Evolutionary conservation across 2,797 vertebrate genomes (phyloP).

Genomic region (Melanogrammus aeglefinus): DNA sequence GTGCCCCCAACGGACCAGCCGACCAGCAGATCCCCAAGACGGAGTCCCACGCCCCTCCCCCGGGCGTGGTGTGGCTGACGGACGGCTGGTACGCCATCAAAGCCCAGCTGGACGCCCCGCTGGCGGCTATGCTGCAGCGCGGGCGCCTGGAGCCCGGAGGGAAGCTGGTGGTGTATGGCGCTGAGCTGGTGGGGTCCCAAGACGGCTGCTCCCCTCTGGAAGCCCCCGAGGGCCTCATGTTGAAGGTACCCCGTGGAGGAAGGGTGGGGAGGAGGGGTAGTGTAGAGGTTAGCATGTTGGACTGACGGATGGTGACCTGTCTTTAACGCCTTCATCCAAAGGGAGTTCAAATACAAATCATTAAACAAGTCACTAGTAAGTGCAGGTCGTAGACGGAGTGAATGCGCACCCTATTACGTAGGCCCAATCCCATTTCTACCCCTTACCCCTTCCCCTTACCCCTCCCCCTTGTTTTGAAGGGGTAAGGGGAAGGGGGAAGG

Average conservation of each 20-base stretch:
- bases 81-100: slow-evolving; percentile 94
- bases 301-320: neutral
- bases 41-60: slow-evolving; percentile 43
- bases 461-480: too few relatives aligned
- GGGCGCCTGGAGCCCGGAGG: slow-evolving; percentile 78
- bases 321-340: too few relatives aligned
- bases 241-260: slow-evolving; percentile 78
- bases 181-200: slow-evolving; percentile 86
- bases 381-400: too few relatives aligned
- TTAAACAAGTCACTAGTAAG: too few relatives aligned
- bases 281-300: neutral
- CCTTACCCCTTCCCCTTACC: too few relatives aligned
- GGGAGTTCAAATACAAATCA: too few relatives aligned
- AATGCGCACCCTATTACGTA: too few relatives aligned
- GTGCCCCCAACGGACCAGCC: slow-evolving; percentile 10
- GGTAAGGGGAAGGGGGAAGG: too few relatives aligned
- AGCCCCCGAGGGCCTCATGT: slow-evolving; percentile 88
- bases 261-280: too few relatives aligned
- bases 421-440: too few relatives aligned
- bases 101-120: slow-evolving; percentile 83
- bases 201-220: slow-evolving; percentile 89
- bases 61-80: slow-evolving; percentile 80
- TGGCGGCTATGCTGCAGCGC: slow-evolving; percentile 77
- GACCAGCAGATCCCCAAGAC: slow-evolving; percentile 32
- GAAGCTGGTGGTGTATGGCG: slow-evolving; percentile 86